phyloP scores from a whole-genome alignment of 2,113 vertebrate species.

The Artemisiospiza belli region DNA sequence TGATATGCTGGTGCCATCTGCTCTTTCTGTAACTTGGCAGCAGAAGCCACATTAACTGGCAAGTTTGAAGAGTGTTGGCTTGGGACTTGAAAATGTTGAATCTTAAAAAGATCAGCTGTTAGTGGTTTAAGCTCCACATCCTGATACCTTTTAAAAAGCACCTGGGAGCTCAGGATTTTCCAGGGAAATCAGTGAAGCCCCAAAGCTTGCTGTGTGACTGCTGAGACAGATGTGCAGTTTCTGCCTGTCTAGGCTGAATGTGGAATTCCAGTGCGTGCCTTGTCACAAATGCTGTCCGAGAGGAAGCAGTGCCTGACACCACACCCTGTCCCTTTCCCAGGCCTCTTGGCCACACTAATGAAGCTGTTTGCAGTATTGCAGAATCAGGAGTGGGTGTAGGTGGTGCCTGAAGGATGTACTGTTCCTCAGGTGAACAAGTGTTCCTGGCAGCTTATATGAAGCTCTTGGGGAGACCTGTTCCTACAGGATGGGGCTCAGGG shows the following conservation, averaged over 20 bases:
- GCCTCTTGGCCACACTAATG: background rate
- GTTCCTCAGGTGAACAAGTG: background rate
- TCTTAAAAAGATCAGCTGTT: background rate
- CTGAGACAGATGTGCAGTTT: background rate
- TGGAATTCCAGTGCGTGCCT: background rate
- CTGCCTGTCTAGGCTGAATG: background rate
- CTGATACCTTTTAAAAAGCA: background rate
- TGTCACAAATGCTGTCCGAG: background rate
- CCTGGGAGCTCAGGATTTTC: background rate
- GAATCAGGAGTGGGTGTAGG: background rate
- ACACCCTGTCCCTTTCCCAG: background rate
- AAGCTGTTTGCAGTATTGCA: background rate
- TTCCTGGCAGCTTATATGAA: background rate
- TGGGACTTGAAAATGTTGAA: background rate
- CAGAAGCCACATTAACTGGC: background rate
- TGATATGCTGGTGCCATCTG: background rate
- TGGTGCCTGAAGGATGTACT: background rate
- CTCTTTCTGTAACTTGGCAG: background rate
- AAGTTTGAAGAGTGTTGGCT: background rate
- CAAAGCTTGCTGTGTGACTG: background rate
- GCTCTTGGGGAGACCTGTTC: background rate
- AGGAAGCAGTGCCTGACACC: background rate
- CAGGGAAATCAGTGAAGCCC: background rate
- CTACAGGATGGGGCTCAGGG: background rate
- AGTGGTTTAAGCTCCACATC: background rate